These are phyloP conservation scores for Octodon degus DNA, from an alignment of 2,113 vertebrate species.

Conservation along the genomic window DNA sequence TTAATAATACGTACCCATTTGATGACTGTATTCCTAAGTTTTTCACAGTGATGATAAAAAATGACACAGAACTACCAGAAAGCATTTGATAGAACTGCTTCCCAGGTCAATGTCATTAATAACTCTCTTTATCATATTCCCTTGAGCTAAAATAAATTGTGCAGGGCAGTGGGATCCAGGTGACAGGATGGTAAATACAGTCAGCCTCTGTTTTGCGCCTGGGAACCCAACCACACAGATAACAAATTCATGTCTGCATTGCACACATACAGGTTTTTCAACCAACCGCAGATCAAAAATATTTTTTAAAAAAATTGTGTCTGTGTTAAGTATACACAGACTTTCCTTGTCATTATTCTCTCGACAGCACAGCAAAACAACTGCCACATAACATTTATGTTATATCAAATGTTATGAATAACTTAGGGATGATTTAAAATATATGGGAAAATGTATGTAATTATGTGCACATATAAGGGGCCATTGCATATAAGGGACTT, in stretches of 20 bases:
- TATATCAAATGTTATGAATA: background rate
- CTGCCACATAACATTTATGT: background rate
- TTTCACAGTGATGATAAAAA: constrained; percentile 70
- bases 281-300: background rate
- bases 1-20: constrained; percentile 57
- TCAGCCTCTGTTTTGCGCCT: background rate
- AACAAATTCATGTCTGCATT: background rate
- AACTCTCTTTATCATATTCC: constrained; percentile 27
- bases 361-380: background rate
- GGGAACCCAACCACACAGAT: background rate
- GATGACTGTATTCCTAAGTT: constrained; percentile 59
- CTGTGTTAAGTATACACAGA: background rate
- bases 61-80: constrained; percentile 22
- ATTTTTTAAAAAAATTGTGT: background rate
- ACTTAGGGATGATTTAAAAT: background rate
- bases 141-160: constrained; percentile 42
- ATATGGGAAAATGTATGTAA: background rate
- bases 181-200: background rate
- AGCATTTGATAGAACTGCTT: constrained; percentile 49
- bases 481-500: background rate
- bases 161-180: background rate
- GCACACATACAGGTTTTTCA: background rate
- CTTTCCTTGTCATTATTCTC: background rate
- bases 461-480: background rate
- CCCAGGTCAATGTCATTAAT: constrained; percentile 62